A percentile compares a stretch with the other conserved stretches of the same genome.
Conservation (phyloP, 2,888 invertebrate genomes). For the Anodontia alba region DNA sequence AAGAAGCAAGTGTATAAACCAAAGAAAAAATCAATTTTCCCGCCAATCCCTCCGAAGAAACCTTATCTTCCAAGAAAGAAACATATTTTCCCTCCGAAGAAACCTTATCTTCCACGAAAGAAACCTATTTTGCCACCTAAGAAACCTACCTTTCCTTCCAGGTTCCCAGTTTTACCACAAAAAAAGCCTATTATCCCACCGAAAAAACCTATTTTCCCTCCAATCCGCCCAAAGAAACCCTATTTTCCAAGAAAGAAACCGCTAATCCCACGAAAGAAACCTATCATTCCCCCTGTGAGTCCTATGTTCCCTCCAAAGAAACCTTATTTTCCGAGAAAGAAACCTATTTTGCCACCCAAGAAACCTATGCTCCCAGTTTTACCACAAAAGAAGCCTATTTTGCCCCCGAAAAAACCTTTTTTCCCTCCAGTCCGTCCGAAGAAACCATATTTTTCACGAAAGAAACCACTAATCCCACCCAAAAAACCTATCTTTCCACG, state of each 20-base stretch:
- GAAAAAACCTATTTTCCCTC: not conserved
- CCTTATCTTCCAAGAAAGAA: slow-evolving; percentile 9
- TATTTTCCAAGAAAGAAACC: not conserved
- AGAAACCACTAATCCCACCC: not conserved
- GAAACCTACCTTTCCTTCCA: not conserved
- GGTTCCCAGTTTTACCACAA: not conserved
- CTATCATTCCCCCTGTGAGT: not conserved
- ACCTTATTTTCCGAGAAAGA: not conserved
- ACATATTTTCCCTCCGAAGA: not conserved
- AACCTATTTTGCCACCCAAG: not conserved
- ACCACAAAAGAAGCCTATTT: not conserved
- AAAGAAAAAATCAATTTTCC: slow-evolving; percentile 12
- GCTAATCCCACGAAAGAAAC: not conserved
- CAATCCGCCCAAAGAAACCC: slow-evolving; percentile 1
- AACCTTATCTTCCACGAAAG: not conserved
- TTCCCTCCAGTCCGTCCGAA: slow-evolving; percentile 2
- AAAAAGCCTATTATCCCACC: slow-evolving; percentile 4
- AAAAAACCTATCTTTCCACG: not conserved
- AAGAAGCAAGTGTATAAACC: not conserved
- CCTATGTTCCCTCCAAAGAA: slow-evolving; percentile 2
- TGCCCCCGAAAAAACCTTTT: slow-evolving; percentile 15
- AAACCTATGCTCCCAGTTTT: not conserved
- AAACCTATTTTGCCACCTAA: not conserved
- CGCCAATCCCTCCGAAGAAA: slow-evolving; percentile 2
- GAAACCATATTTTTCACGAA: slow-evolving; percentile 2